phyloP scores from a whole-genome alignment of 2,113 vertebrate species.

The Formicarius rufipectus region DNA sequence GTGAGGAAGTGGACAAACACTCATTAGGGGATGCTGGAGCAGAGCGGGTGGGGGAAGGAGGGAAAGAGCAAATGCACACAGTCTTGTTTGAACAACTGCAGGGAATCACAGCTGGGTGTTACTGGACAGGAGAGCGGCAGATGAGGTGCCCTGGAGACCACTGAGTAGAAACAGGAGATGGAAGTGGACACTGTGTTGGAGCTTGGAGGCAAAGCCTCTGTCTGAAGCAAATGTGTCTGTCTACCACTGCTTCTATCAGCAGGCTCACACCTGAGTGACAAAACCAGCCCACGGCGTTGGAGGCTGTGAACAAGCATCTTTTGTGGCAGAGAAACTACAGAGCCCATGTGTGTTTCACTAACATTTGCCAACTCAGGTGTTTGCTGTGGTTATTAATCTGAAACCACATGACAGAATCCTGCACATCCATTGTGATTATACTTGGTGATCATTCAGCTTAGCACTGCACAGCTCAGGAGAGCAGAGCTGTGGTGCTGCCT shows the following conservation, averaged over 20 bases:
- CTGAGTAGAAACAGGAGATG: accelerated
- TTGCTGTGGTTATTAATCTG: neutral
- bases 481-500: neutral
- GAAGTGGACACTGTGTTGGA: neutral
- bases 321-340: neutral
- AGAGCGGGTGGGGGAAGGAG: neutral
- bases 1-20: neutral
- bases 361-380: neutral
- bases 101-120: neutral
- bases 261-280: neutral
- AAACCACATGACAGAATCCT: neutral
- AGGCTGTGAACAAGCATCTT: neutral
- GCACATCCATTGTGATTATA: neutral
- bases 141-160: neutral
- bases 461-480: neutral
- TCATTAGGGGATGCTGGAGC: neutral
- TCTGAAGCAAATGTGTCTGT: neutral
- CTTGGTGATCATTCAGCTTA: neutral
- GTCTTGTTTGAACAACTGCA: neutral
- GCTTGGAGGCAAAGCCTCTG: neutral
- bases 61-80: neutral
- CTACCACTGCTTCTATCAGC: neutral
- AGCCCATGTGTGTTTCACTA: neutral
- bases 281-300: neutral
- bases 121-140: neutral